These are phyloP conservation scores for Caenorhabditis sulstoni DNA, from an alignment of 2,888 invertebrate genomes.

Conservation along the genomic window DNA sequence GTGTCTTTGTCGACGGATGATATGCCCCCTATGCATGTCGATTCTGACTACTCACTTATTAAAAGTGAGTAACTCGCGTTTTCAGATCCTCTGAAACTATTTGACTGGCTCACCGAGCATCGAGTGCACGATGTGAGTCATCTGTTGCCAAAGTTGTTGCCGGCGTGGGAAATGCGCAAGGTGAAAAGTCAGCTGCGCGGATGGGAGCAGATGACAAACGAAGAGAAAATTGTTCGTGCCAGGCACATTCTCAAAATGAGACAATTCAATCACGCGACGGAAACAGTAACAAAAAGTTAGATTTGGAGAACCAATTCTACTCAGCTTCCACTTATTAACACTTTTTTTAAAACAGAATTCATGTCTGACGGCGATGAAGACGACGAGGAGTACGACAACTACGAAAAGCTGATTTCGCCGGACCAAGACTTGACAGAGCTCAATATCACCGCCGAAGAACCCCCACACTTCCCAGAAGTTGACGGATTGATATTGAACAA, in stretches of 20 bases:
- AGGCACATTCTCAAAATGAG: slow-evolving; percentile 65
- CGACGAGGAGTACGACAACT: slow-evolving; percentile 16
- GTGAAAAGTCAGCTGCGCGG: slow-evolving; percentile 64
- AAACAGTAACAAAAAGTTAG: slow-evolving; percentile 2
- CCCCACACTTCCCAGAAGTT: slow-evolving; percentile 47
- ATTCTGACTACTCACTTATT: neutral
- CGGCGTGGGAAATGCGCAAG: slow-evolving; percentile 62
- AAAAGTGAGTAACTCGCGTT: slow-evolving; percentile 32
- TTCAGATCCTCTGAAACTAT: slow-evolving; percentile 78
- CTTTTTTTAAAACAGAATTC: slow-evolving; percentile 25
- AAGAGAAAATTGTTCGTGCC: slow-evolving; percentile 69
- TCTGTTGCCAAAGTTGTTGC: slow-evolving; percentile 71
- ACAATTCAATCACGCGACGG: slow-evolving; percentile 13
- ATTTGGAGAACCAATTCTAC: no score
- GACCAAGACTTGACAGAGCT: slow-evolving; percentile 38
- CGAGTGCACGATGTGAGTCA: slow-evolving; percentile 72
- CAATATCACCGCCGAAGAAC: slow-evolving; percentile 43
- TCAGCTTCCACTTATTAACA: neutral
- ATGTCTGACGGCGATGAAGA: slow-evolving; percentile 44
- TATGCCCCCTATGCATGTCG: slow-evolving; percentile 38
- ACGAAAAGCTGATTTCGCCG: slow-evolving; percentile 25
- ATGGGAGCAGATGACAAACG: slow-evolving; percentile 69
- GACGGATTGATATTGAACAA: slow-evolving; percentile 33
- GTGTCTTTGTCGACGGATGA: slow-evolving; percentile 50
- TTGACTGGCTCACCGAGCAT: slow-evolving; percentile 71